Evolutionary conservation across 2,888 invertebrate species (phyloP), one percentile per base, ranked within the genome.

Genomic region (Drosophila macrothrix): DNA sequence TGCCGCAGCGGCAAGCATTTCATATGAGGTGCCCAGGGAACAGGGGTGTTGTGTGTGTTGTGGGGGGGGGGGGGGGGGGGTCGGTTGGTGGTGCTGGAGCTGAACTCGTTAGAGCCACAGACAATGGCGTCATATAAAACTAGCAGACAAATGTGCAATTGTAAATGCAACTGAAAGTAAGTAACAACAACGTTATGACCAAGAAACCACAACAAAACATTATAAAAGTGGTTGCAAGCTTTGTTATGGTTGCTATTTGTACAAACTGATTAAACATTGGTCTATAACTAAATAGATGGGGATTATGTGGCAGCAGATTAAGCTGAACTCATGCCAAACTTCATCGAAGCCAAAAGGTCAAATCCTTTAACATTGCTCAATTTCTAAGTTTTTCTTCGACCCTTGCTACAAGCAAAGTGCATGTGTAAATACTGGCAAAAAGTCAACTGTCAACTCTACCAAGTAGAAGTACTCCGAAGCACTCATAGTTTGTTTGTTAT

Each of bases 131-230:
- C 78, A 68, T 60, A 63, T 74, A 74, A 70, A 81, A 56, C 69
- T 55, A 60, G 63, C 72, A 71, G 66, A 75, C 70, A 78, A 78
- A 80, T 65, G 66, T 74, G 72, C 80, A 79, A 78, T 49, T 79
- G 64, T 60, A 50, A 76, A 78, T 88, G 81, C 86, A 83, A 59
- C 69, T 52, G 49, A 54, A 70, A 58, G 52, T 37, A 25, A 25
- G 29, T 59, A 54, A 35, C 22, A 39, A n/a, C 7, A 55, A 49
- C 50, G 29, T 67, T 61, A 33, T 58, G 29, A 56, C 39, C 53
- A 41, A 54, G 28, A 58, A 49, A 28, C 25, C 31, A 28, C 14
- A 67, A 25, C 7, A 46, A 67, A 25, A 19, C 10, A 25, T 25
- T 35, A 66, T 37, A 62, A 10, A 35, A 25, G 25, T 2, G 16